phyloP scores from a whole-genome alignment of 1,140 invertebrate species.

The Drosophila mojavensis region DNA sequence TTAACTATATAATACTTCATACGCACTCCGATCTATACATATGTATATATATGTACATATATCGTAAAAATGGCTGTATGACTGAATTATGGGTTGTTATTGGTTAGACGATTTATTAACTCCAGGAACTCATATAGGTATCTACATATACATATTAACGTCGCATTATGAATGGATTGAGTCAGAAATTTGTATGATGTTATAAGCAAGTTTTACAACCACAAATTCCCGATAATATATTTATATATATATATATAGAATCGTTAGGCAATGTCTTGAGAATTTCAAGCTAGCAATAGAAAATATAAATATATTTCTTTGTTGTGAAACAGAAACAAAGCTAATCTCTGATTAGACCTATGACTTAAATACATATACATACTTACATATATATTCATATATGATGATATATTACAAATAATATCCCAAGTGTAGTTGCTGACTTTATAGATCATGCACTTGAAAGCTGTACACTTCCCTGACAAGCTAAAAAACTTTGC shows the following conservation, averaged over 20 bases:
- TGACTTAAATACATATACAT: too few relatives aligned
- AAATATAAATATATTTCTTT: too few relatives aligned
- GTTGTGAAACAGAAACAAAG: too few relatives aligned
- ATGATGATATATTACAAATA: too few relatives aligned
- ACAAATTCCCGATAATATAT: slow-evolving; percentile 41
- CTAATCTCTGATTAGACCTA: too few relatives aligned
- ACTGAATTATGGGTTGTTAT: slow-evolving; percentile 34
- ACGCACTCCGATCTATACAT: background rate
- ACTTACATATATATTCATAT: too few relatives aligned
- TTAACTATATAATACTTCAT: slow-evolving; percentile 17
- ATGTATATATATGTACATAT: background rate
- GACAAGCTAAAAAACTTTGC: too few relatives aligned
- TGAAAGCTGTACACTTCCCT: too few relatives aligned
- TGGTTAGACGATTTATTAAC: slow-evolving; percentile 41
- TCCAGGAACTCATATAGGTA: slow-evolving; percentile 7
- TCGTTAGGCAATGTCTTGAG: too few relatives aligned
- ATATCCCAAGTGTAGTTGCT: too few relatives aligned
- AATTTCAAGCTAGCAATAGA: too few relatives aligned
- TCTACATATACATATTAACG: slow-evolving; percentile 1
- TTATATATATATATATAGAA: background rate
- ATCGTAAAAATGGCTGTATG: slow-evolving; percentile 21
- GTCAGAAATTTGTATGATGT: slow-evolving; percentile 25
- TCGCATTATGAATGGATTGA: slow-evolving; percentile 51
- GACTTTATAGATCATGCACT: too few relatives aligned
- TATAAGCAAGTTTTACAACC: slow-evolving; percentile 46